Percentiles rank a stretch among this genome's conserved stretches.
Evolutionary conservation across 2,888 invertebrate genomes (phyloP).

Genomic region (Dryobotodes eremita): DNA sequence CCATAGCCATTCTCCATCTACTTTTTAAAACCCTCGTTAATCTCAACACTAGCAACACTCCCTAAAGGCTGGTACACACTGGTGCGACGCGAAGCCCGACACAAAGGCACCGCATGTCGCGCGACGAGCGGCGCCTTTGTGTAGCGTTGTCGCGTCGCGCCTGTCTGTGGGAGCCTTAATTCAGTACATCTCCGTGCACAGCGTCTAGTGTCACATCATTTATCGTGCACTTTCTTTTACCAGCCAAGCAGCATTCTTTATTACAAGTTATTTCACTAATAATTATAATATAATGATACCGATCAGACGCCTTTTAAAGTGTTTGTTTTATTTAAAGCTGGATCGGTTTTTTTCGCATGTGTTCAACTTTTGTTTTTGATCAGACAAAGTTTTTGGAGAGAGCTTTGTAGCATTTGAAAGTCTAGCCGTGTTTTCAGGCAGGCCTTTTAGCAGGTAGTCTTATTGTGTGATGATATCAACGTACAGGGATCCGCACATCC

Average conservation of each 20-base stretch:
- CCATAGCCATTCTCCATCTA: too few species aligned
- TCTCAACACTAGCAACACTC: too few species aligned
- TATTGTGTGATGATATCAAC: neutral
- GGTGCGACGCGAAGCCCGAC: too few species aligned
- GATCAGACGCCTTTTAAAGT: neutral
- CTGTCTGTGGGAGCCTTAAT: neutral
- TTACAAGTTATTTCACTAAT: slow-evolving; percentile 19
- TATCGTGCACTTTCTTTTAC: slow-evolving; percentile 49
- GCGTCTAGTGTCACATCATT: neutral
- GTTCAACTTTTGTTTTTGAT: neutral
- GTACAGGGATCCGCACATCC: neutral
- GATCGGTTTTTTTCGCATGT: neutral
- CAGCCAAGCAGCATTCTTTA: slow-evolving; percentile 45
- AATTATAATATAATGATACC: slow-evolving; percentile 17
- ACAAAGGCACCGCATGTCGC: too few species aligned
- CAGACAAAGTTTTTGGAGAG: neutral
- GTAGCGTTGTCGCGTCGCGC: too few species aligned
- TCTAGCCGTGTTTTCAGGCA: neutral
- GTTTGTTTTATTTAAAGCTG: neutral
- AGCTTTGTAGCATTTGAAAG: neutral
- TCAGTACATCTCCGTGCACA: neutral
- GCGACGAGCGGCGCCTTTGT: too few species aligned
- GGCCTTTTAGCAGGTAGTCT: neutral
- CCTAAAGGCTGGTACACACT: too few species aligned
- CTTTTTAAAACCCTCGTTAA: too few species aligned